phyloP scores from a whole-genome alignment of 2,113 vertebrate species.

The Phalacrocorax pelagicus region DNA sequence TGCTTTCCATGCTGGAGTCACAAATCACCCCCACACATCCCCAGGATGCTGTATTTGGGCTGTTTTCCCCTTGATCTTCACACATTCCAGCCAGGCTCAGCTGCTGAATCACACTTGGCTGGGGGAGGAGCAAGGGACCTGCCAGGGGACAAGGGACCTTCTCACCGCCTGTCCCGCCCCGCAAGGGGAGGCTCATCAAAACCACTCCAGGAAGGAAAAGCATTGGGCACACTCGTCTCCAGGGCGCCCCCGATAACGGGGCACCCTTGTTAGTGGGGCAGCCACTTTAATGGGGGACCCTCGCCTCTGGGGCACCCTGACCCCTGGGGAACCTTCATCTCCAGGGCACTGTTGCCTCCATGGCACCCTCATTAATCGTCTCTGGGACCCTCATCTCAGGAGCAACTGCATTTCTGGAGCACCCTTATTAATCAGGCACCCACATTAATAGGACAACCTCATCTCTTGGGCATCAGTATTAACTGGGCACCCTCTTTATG shows the following conservation, averaged over 20 bases:
- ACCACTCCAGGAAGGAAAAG: not conserved
- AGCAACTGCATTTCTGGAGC: not conserved
- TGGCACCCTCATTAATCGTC: not conserved
- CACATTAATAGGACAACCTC: not conserved
- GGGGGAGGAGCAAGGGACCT: not conserved
- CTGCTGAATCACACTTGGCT: not conserved
- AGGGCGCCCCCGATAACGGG: not conserved
- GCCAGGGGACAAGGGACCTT: not conserved
- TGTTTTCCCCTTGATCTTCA: fast-evolving
- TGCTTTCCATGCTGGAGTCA: fast-evolving
- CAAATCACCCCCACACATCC: not conserved
- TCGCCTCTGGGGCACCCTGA: no score
- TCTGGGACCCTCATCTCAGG: not conserved
- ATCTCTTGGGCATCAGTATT: not conserved
- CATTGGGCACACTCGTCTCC: not conserved
- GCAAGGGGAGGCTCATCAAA: fast-evolving
- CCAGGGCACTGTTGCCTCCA: no score
- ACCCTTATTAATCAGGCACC: not conserved
- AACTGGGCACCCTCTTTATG: not conserved
- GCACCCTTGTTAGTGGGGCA: not conserved
- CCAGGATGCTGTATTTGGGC: not conserved
- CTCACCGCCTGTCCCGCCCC: not conserved
- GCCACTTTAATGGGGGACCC: not conserved
- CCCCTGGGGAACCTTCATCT: no score
- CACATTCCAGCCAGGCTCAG: not conserved